Percentiles rank a stretch among this genome's conserved stretches.
These are phyloP conservation scores for Myiothlypis coronata DNA, from an alignment of 2,797 vertebrate species.

Conservation along the genomic window DNA sequence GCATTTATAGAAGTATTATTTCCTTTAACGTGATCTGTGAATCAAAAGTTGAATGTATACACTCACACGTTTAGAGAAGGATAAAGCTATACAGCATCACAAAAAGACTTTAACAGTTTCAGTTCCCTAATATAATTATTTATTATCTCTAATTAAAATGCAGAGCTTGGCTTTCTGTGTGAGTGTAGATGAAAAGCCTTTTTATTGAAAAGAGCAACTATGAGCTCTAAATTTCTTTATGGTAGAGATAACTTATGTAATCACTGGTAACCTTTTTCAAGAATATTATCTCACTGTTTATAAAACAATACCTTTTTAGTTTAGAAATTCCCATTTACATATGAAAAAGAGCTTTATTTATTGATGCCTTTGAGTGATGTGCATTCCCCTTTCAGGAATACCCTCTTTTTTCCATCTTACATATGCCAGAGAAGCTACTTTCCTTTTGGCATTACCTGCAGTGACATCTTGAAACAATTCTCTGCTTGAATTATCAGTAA, in stretches of 20 bases:
- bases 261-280: constrained; percentile 80
- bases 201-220: constrained; percentile 82
- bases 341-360: constrained; percentile 80
- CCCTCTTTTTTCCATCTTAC: constrained; percentile 39
- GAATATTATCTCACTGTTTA: constrained; percentile 83
- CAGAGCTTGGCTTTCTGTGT: constrained; percentile 74
- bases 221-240: constrained; percentile 78
- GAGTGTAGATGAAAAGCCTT: constrained; percentile 72
- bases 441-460: constrained; percentile 43
- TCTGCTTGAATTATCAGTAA: not conserved
- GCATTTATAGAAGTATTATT: not conserved
- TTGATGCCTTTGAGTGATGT: constrained; percentile 75
- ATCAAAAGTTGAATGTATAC: not conserved
- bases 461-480: not conserved
- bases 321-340: constrained; percentile 77
- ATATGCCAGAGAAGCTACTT: constrained; percentile 18
- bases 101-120: constrained; percentile 63
- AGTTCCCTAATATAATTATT: constrained; percentile 76
- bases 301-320: constrained; percentile 82
- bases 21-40: constrained; percentile 8
- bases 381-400: constrained; percentile 65
- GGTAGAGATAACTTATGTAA: constrained; percentile 81
- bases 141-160: constrained; percentile 81
- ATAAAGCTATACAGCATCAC: not conserved
- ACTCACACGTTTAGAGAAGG: not conserved